Percentiles rank a stretch among this genome's conserved stretches.
Evolutionary conservation across 1,140 invertebrate genomes (phyloP).

Genomic region (Plutomurus gul): DNA sequence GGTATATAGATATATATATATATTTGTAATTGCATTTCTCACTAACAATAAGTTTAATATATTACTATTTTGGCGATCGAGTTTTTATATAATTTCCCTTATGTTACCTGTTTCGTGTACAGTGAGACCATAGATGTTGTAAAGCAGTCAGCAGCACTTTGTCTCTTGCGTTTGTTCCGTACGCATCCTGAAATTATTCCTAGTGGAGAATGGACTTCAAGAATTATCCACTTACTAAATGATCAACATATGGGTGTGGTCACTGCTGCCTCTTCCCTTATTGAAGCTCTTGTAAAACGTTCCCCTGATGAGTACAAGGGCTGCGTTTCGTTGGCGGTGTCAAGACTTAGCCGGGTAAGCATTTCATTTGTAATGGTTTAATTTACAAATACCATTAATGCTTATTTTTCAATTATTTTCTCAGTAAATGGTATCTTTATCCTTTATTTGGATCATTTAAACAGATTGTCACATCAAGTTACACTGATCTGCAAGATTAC

Average conservation of each 20-base stretch:
- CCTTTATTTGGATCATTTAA: constrained; percentile 50
- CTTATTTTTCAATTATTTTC: background rate
- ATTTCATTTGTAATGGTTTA: too few relatives aligned
- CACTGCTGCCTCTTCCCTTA: constrained; percentile 95
- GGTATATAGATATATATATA: constrained; percentile 63
- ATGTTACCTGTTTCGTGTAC: too few relatives aligned
- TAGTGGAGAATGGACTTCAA: constrained; percentile 96
- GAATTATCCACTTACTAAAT: constrained; percentile 98
- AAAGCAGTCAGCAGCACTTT: constrained; percentile 98
- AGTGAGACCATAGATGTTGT: constrained; percentile 99
- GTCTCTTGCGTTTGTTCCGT: constrained; percentile 88
- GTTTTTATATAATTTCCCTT: too few relatives aligned
- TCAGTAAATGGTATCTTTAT: too few relatives aligned
- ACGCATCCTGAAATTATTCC: constrained; percentile 94
- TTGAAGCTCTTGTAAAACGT: constrained; percentile 97
- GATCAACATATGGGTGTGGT: constrained; percentile 99
- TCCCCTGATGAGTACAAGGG: constrained; percentile 99
- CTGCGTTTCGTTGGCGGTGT: constrained; percentile 96
- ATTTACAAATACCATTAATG: background rate
- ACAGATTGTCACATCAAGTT: constrained; percentile 95
- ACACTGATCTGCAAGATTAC: constrained; percentile 98
- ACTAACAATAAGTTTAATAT: too few relatives aligned
- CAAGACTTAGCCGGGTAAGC: constrained; percentile 84
- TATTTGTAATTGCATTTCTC: background rate
- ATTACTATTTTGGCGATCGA: too few relatives aligned